Evolutionary conservation across 2,888 invertebrate species (phyloP), one percentile per base, ranked within the genome.

Genomic region (Ectemnius continuus): DNA sequence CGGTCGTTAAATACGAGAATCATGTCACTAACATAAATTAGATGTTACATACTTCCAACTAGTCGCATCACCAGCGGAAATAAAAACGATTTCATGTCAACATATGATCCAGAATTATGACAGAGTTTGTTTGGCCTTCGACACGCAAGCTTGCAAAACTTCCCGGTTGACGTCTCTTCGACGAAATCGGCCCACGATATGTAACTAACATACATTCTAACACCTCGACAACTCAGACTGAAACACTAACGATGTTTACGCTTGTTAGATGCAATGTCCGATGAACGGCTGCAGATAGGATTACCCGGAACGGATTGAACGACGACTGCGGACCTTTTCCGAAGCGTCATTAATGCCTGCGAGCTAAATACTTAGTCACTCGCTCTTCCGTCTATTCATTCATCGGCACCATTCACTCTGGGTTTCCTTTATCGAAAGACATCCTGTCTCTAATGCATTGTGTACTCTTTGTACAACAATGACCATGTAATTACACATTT

Each of bases 351-450:
- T 78, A 76, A 78, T 67, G 28, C 8, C 62, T 45, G 13, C 6
- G 47, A 57, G 36, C 59, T 14, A 26, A 69, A 78, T 62, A 70
- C 47, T 77, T 76, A 79, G 75, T 81, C 79, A 82, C 61, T 69
- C 61, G 52, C 20, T 63, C 56, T 23, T 73, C 58, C 57, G 70
- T 71, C 61, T 48, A 67, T 69, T 52, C 80, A 78, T 80, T 81
- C 80, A 74, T 68, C 36, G 16, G n/a, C 16, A 52, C 52, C 36
- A 52, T 16, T 52, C 52, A 52, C 52, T 5, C 16, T 52, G 52
- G 13, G n/a, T 14, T 5, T 52, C 52, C 14, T 52, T 36, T 52
- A 16, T 16, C 16, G 13, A 52, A 11, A 8, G 36, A 8, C 36
- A 36, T 36, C 36, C 8, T 8, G 36, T 11, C 36, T 16, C 6